phyloP scores from a whole-genome alignment of 2,888 invertebrate species.

The Cantharis flavilabris region DNA sequence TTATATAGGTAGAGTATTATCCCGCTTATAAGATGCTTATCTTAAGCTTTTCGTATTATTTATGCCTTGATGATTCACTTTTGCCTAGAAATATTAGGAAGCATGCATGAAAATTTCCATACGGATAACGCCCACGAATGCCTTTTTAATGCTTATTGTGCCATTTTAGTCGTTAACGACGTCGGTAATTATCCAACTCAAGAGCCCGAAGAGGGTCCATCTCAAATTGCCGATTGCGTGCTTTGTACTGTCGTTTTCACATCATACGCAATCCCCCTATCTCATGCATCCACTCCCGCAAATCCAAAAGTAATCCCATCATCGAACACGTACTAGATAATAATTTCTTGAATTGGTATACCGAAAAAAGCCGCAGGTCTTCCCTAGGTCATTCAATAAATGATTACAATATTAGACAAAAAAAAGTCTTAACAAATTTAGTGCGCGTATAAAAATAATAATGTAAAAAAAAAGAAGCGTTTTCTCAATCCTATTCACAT shows the following conservation, averaged over 20 bases:
- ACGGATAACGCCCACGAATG: constrained; percentile 20
- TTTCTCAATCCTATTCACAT: constrained; percentile 7
- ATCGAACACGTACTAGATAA: constrained; percentile 30
- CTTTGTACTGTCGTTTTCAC: constrained; percentile 24
- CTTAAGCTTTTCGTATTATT: constrained; percentile 26
- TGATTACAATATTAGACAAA: constrained; percentile 14
- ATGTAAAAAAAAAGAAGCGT: constrained; percentile 13
- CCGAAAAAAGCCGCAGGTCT: constrained; percentile 33
- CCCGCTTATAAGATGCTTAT: not conserved
- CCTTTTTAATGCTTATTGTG: constrained; percentile 28
- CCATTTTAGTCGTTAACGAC: constrained; percentile 23
- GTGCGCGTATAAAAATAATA: constrained; percentile 1
- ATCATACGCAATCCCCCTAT: constrained; percentile 26
- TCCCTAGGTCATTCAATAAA: constrained; percentile 26
- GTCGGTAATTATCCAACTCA: constrained; percentile 28
- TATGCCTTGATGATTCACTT: constrained; percentile 23
- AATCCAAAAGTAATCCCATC: constrained; percentile 30
- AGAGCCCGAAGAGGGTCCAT: constrained; percentile 22
- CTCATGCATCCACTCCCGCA: constrained; percentile 31
- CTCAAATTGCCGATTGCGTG: constrained; percentile 26
- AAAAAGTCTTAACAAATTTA: constrained; percentile 13
- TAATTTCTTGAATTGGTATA: constrained; percentile 31
- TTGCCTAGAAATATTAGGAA: constrained; percentile 23
- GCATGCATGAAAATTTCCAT: constrained; percentile 31
- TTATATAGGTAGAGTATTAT: not conserved